These are phyloP conservation scores for Cryptocheilus praepositus DNA, from an alignment of 2,888 invertebrate genomes.

Conservation along the genomic window DNA sequence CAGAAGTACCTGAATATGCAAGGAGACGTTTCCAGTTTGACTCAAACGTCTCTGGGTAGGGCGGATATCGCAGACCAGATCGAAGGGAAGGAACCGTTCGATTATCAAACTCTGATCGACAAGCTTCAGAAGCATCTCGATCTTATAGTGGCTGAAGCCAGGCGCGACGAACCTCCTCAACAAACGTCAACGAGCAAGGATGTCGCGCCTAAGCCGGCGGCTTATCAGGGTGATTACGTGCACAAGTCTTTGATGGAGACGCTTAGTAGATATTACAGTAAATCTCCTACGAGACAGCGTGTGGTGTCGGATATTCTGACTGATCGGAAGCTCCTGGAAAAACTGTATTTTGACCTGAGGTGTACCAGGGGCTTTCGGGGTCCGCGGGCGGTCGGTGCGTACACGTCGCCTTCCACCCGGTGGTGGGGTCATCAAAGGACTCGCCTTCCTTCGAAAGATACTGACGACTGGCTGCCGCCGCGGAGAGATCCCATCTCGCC, in stretches of 20 bases:
- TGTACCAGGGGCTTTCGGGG: slow-evolving; percentile 80
- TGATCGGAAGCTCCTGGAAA: slow-evolving; percentile 84
- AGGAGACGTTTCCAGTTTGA: slow-evolving; percentile 69
- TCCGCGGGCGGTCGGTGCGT: slow-evolving; percentile 69
- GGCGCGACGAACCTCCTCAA: slow-evolving; percentile 41
- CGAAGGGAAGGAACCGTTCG: slow-evolving; percentile 70
- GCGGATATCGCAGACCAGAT: slow-evolving; percentile 2
- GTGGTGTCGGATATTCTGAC: slow-evolving; percentile 85
- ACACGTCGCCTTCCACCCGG: slow-evolving; percentile 64
- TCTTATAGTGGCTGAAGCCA: slow-evolving; percentile 69
- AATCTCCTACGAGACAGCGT: slow-evolving; percentile 81
- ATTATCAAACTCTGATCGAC: slow-evolving; percentile 81
- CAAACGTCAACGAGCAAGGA: slow-evolving; percentile 9
- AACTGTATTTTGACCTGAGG: slow-evolving; percentile 83
- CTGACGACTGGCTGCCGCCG: slow-evolving; percentile 46
- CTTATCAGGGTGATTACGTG: slow-evolving; percentile 76
- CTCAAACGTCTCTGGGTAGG: slow-evolving; percentile 39
- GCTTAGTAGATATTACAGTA: slow-evolving; percentile 81
- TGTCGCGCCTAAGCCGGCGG: slow-evolving; percentile 68
- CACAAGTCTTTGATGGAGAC: slow-evolving; percentile 81
- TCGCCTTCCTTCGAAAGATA: slow-evolving; percentile 47
- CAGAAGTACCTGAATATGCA: slow-evolving; percentile 81
- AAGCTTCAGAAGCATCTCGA: slow-evolving; percentile 80
- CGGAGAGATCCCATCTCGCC: slow-evolving; percentile 75
- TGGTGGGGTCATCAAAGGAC: slow-evolving; percentile 62